These are phyloP conservation scores for Xenus cinereus DNA, from an alignment of 2,113 vertebrate species.

Conservation along the genomic window DNA sequence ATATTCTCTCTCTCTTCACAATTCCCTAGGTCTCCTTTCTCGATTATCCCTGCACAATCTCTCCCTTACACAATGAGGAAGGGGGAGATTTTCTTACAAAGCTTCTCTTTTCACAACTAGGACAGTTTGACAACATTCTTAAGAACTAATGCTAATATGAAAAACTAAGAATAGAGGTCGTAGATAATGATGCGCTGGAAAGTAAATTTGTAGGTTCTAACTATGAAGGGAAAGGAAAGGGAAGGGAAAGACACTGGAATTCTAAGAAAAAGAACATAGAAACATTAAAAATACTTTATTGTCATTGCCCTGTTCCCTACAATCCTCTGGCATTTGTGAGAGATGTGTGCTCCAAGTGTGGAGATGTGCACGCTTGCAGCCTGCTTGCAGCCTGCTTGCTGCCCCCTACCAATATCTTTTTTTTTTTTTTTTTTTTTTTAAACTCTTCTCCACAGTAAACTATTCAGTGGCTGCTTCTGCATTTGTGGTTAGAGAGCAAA, in stretches of 20 bases:
- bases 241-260: background rate
- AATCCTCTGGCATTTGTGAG: background rate
- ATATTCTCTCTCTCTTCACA: background rate
- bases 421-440: background rate
- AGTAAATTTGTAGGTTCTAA: background rate
- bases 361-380: background rate
- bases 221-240: background rate
- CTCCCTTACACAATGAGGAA: background rate
- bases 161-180: background rate
- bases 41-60: background rate
- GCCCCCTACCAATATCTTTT: background rate
- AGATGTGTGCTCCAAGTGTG: background rate
- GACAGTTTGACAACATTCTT: background rate
- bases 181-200: background rate
- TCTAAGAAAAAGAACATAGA: background rate
- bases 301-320: background rate
- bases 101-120: background rate
- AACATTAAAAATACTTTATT: background rate
- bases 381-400: background rate
- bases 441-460: background rate
- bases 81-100: background rate
- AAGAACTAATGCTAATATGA: background rate
- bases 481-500: background rate
- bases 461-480: background rate
- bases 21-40: background rate